These are phyloP conservation scores for Macroteleia sp. DNA, from an alignment of 2,888 invertebrate genomes.

Conservation along the genomic window DNA sequence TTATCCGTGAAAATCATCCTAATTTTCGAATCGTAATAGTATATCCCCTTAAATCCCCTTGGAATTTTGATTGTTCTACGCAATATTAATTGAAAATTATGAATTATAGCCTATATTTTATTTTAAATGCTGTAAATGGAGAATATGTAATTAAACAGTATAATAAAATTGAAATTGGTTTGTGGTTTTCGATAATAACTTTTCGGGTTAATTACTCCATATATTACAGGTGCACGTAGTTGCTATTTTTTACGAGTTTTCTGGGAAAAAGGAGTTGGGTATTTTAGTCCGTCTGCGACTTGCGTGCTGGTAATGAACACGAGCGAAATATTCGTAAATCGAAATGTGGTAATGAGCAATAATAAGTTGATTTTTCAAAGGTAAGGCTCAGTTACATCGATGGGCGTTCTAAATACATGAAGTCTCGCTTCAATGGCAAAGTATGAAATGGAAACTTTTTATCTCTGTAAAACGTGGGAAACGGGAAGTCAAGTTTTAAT, in stretches of 20 bases:
- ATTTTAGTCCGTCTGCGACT: constrained; percentile 38
- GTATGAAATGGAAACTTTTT: neutral
- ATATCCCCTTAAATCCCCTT: no score
- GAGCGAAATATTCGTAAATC: constrained; percentile 43
- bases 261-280: constrained; percentile 45
- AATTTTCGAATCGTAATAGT: no score
- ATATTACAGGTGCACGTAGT: constrained; percentile 27
- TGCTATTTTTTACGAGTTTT: constrained; percentile 35
- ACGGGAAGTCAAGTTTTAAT: constrained; percentile 14
- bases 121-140: neutral
- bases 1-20: no score
- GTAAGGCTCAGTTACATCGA: constrained; percentile 20
- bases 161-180: constrained; percentile 37
- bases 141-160: constrained; percentile 10
- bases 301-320: constrained; percentile 58
- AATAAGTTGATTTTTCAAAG: constrained; percentile 47
- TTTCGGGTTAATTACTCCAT: constrained; percentile 42
- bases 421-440: neutral
- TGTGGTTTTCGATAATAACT: constrained; percentile 31
- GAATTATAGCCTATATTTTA: neutral
- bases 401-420: constrained; percentile 1
- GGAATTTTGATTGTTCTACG: no score
- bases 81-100: no score
- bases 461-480: constrained; percentile 1
- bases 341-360: constrained; percentile 48